Base-by-base conservation (phyloP, 1,140 invertebrate genomes). In the Drosophila parabipectinata region DNA sequence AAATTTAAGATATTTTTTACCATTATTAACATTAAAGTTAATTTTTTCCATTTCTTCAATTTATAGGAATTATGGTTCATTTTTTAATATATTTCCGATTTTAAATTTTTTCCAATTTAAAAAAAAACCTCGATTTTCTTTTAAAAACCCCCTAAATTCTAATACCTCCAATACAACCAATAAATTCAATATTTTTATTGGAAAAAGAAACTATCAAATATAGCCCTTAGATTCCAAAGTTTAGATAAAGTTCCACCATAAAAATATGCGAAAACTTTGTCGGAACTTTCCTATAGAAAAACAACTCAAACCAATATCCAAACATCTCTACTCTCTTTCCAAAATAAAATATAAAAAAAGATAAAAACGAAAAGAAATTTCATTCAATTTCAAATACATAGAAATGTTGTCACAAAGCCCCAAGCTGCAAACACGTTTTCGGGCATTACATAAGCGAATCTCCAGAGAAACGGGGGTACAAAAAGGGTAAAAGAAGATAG, bases 391-490 rank as follows among this genome's bases (percentile, higher is more conserved):
- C 54, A 28, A 32, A 75, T 68, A 81, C 73, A 78, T 85, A 68
- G 79, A 18, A 78, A 71, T 76, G 62, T 66, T 83, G 74, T 79
- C 71, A 79, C 72, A 79, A 82, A 82, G 83, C 75, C 66, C 66
- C 54, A 64, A 88, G 79, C 48, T 21, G 10, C 32, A 79, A 88
- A 87, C 82, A 88, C 79, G 82, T 87, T 88, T 73, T 72, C 34
- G 45, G 58, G 67, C 67, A 79, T 87, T 87, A 87, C 82, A 87
- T 87, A 87, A 87, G 82, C 72, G 50, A 63, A 24, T 26, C 28
- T 63, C 4, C 47, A 1, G 1, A 8, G 53, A 41, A 58, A 52
- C 39, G 48, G 26, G 41, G 34, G 9, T 28, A 30, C 15, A 4
- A 10, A 10, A 55, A 37, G 26, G 41, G 8, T 7, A n/a, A 18